phyloP scores from a whole-genome alignment of 2,113 vertebrate genomes.

The Labeo catla region DNA sequence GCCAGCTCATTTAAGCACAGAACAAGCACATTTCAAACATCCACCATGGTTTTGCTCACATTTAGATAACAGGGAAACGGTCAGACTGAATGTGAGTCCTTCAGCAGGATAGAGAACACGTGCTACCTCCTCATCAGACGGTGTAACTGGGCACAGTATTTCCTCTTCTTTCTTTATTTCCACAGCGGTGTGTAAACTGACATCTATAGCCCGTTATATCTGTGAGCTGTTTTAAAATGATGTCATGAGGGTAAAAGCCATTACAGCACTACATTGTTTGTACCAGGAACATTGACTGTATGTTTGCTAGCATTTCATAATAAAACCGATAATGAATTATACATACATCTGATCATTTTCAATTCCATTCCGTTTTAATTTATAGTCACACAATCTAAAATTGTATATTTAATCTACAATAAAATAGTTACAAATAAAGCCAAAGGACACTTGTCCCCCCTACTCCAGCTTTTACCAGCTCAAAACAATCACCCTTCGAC shows the following conservation, averaged over 20 bases:
- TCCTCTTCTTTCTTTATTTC: not conserved
- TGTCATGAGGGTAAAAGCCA: not conserved
- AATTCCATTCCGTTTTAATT: not conserved
- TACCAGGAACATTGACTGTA: not conserved
- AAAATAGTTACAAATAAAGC: not conserved
- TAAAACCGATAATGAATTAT: not conserved
- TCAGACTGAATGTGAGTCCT: not conserved
- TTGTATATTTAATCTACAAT: not conserved
- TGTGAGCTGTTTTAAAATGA: not conserved
- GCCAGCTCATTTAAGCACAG: not conserved
- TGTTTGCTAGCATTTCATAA: not conserved
- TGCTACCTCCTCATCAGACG: not conserved
- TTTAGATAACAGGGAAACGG: not conserved
- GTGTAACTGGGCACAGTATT: not conserved
- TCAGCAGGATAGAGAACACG: not conserved
- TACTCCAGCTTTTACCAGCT: not conserved
- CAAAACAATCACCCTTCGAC: not conserved
- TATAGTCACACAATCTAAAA: not conserved
- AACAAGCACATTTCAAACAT: not conserved
- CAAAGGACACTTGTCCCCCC: not conserved
- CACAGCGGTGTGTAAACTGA: too few relatives aligned
- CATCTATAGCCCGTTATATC: not conserved
- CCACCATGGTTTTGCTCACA: not conserved
- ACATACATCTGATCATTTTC: not conserved
- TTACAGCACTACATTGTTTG: not conserved